Evolutionary conservation across 92 coral and sea anemone species (phyloP), one percentile per base, ranked within the genome.

Genomic region (Zoanthus sociatus): DNA sequence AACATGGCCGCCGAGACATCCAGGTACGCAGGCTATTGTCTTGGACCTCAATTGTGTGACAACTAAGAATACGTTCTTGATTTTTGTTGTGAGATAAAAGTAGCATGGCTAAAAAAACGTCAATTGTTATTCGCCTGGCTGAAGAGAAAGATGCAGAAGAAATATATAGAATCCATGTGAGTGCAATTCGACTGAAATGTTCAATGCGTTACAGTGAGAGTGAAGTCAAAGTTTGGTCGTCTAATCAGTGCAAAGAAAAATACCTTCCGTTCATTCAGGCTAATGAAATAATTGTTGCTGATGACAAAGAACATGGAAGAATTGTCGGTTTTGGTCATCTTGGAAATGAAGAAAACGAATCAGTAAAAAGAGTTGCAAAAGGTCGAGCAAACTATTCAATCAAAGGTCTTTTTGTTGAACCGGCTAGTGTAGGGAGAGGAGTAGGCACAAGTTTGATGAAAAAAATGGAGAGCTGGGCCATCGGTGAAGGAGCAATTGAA

Each of bases 261-360:
- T 95, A 92, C 61, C 54, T 84, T 14, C 92, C 92, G 4, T 89
- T 76, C 64, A 84, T 95, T 53, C 55, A 71, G 30, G 93, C 84
- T 64, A 78, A 60, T 2, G 94, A 92, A 78, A 89, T 95, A 9
- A 13, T 91, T 20, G 94, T 95, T 30, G 95, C 91, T 9, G 92
- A 72, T 53, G 84, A 83, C 30, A 17, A 30, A 0, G 83, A 53
- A 6, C 72, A 18, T 9, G 83, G 89, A 6, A 67, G 33, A 1
- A 84, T 94, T 68, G 53, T 88, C n/a, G 98, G 95, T 5, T 95
- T 95, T 89, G 96, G 93, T 10, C 98, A 95, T 66, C 87, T 94
- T 53, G 54, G 71, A 3, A 3, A 53, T 63, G 61, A 60, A 8
- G 30, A 44, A 74, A 42, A 77, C 71, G 88, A 47, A 11, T 54